These are phyloP conservation scores for Drosophila nr. perissopoda DNA, from an alignment of 2,888 invertebrate species.

Conservation along the genomic window DNA sequence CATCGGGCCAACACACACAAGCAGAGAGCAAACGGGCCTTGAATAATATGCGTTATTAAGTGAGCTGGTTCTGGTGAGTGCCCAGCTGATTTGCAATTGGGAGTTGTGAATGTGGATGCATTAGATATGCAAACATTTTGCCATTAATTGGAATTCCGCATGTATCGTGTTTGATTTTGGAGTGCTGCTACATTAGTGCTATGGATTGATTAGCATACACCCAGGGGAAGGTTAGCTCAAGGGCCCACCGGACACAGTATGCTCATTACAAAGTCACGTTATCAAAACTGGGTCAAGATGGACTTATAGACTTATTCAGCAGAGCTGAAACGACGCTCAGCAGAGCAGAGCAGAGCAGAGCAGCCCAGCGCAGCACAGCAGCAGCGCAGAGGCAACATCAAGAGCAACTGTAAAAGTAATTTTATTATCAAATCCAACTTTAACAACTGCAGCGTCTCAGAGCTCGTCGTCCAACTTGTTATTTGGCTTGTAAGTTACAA, in stretches of 20 bases:
- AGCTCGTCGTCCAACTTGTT: slow-evolving; percentile 67
- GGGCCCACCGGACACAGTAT: slow-evolving; percentile 24
- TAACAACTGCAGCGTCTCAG: slow-evolving; percentile 68
- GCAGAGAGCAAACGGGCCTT: slow-evolving; percentile 22
- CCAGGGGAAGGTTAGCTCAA: slow-evolving; percentile 14
- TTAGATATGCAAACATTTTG: slow-evolving; percentile 67
- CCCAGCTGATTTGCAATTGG: slow-evolving; percentile 14
- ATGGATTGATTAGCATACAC: slow-evolving; percentile 60
- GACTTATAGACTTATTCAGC: slow-evolving; percentile 58
- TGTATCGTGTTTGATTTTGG: slow-evolving; percentile 58
- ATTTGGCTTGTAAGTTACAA: slow-evolving; percentile 80
- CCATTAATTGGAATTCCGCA: slow-evolving; percentile 69
- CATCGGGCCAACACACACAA: slow-evolving; percentile 17
- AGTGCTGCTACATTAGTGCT: slow-evolving; percentile 27
- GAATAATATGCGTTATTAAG: slow-evolving; percentile 72
- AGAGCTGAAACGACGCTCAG: slow-evolving; percentile 13
- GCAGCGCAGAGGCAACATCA: slow-evolving; percentile 30
- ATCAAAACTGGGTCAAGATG: slow-evolving; percentile 65
- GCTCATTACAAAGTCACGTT: slow-evolving; percentile 75
- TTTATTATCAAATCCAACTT: slow-evolving; percentile 79
- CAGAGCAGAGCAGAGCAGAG: slow-evolving; percentile 12
- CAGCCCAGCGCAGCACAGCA: slow-evolving; percentile 5
- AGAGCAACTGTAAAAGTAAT: slow-evolving; percentile 73
- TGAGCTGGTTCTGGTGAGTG: slow-evolving; percentile 19
- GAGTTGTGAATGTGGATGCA: slow-evolving; percentile 30